phyloP scores from a whole-genome alignment of 1,140 invertebrate genomes.

The Lanistes nyassanus region DNA sequence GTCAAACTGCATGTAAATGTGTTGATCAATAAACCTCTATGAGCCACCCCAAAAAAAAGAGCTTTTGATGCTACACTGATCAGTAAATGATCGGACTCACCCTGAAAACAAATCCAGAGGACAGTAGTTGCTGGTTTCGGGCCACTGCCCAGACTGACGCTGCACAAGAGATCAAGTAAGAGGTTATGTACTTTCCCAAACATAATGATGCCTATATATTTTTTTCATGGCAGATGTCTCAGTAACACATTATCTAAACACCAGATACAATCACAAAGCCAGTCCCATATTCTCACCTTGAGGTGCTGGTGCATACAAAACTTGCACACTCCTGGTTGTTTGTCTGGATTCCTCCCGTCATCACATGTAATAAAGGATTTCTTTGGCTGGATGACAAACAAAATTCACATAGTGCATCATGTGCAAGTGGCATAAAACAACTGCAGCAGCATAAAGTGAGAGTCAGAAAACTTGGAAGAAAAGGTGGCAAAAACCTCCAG shows the following conservation, averaged over 20 bases:
- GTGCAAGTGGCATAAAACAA: too few relatives aligned
- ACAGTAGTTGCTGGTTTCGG: conserved; percentile 54
- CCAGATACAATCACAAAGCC: too few relatives aligned
- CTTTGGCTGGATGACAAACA: conserved; percentile 46
- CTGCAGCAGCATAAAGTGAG: too few relatives aligned
- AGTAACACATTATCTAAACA: not conserved
- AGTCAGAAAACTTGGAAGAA: too few relatives aligned
- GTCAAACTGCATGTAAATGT: too few relatives aligned
- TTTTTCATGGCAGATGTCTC: not conserved
- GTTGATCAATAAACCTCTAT: too few relatives aligned
- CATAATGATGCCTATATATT: not conserved
- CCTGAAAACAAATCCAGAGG: conserved; percentile 58
- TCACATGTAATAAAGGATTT: conserved; percentile 47
- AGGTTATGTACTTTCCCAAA: not conserved
- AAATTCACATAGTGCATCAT: too few relatives aligned
- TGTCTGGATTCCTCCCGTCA: conserved; percentile 23
- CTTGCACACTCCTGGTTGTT: conserved; percentile 46
- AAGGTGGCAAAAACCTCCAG: too few relatives aligned
- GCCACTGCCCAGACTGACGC: conserved; percentile 55
- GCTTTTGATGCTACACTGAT: too few relatives aligned
- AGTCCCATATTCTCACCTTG: conserved; percentile 40
- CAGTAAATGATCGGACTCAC: too few relatives aligned
- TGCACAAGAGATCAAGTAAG: conserved; percentile 27
- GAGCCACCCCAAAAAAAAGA: too few relatives aligned
- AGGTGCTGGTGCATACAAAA: conserved; percentile 58